Conservation (phyloP, 2,797 vertebrate genomes). For the Tragelaphus oryx region DNA sequence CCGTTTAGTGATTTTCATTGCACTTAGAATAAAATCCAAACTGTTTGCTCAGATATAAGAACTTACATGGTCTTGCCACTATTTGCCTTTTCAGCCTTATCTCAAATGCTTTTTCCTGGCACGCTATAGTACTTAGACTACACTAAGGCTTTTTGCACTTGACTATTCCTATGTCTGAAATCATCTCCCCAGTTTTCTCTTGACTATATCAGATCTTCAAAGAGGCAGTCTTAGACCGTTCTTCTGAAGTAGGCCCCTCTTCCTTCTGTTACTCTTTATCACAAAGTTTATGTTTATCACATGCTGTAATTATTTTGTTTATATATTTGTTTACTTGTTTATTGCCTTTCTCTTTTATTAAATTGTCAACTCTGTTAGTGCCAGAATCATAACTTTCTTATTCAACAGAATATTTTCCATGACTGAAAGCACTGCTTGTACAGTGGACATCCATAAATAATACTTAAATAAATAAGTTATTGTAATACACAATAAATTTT, state of each 20-base stretch:
- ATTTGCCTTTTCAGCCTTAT: background rate
- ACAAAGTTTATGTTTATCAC: background rate
- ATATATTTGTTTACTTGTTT: background rate
- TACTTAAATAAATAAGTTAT: background rate
- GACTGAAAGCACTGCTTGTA: background rate
- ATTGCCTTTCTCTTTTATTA: background rate
- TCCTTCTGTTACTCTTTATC: background rate
- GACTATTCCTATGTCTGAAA: background rate
- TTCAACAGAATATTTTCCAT: background rate
- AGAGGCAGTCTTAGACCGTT: background rate
- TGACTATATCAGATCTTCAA: background rate
- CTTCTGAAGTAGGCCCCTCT: background rate
- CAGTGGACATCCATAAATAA: background rate
- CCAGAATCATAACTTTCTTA: background rate
- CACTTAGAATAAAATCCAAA: constrained; percentile 1
- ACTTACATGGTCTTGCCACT: background rate
- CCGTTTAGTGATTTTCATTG: background rate
- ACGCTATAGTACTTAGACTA: background rate
- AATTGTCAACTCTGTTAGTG: background rate
- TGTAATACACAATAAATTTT: background rate
- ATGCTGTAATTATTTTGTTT: background rate
- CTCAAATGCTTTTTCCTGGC: background rate
- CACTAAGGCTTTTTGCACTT: constrained; percentile 2
- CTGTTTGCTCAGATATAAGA: background rate
- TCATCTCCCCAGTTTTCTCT: background rate